phyloP scores from a whole-genome alignment of 2,113 vertebrate genomes.

The Pao palembangensis region DNA sequence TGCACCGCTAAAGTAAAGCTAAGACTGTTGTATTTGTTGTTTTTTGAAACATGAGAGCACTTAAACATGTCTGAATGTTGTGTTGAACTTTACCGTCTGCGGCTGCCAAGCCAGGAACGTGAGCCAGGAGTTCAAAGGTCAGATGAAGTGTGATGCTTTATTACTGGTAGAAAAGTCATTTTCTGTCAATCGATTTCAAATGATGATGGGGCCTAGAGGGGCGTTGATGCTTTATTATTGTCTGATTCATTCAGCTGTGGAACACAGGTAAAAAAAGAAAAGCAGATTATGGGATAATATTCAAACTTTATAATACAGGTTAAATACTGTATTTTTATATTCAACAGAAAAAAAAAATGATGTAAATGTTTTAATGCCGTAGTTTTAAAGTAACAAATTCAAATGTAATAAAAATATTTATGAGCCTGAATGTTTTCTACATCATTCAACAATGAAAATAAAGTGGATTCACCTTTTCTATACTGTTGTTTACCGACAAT shows the following conservation, averaged over 20 bases:
- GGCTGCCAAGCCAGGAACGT: conserved; percentile 46
- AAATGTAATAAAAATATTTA: too few relatives aligned
- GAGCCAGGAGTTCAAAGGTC: conserved; percentile 69
- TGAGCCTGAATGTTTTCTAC: too few relatives aligned
- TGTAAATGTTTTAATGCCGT: too few relatives aligned
- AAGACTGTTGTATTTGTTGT: conserved; percentile 37
- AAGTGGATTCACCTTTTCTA: neutral
- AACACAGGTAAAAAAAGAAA: conserved; percentile 10
- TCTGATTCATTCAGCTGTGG: conserved; percentile 43
- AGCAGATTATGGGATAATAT: conserved; percentile 10
- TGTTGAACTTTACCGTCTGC: conserved; percentile 56
- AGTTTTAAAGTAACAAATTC: too few relatives aligned
- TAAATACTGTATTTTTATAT: neutral
- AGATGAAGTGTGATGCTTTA: conserved; percentile 62
- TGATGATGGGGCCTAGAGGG: conserved; percentile 54
- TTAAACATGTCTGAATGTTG: conserved; percentile 44
- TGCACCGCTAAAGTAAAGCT: too few relatives aligned
- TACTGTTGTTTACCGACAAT: neutral
- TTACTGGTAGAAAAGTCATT: conserved; percentile 58
- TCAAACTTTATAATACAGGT: neutral
- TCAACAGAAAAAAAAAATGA: too few relatives aligned
- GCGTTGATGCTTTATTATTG: conserved; percentile 55
- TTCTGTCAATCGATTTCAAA: conserved; percentile 71
- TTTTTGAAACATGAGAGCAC: conserved; percentile 27
- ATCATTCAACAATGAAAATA: neutral